Evolutionary conservation across 2,113 vertebrate genomes (phyloP).

Genomic region (Myanophis thanlyinensis): DNA sequence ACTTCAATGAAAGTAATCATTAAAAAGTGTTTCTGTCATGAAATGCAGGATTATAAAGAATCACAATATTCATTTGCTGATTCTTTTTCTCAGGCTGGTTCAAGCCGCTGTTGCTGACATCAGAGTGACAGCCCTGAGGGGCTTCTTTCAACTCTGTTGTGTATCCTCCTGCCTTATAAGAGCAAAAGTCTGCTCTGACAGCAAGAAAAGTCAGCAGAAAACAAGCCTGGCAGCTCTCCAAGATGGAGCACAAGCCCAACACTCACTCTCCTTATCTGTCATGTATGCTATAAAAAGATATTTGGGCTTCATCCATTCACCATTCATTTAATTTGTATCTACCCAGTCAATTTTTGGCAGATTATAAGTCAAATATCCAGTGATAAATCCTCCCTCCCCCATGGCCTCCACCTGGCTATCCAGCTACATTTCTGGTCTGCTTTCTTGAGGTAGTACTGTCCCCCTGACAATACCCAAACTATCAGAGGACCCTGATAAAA

Average conservation of each 20-base stretch:
- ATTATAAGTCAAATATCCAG: neutral
- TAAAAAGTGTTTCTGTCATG: neutral
- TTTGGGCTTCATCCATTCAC: neutral
- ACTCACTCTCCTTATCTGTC: neutral
- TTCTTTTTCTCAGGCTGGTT: neutral
- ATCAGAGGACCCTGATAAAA: neutral
- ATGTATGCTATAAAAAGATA: neutral
- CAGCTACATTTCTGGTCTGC: neutral
- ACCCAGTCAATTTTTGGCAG: neutral
- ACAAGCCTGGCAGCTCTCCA: slow-evolving; percentile 54
- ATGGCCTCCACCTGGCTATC: neutral
- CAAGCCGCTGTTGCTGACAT: neutral
- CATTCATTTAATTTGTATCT: neutral
- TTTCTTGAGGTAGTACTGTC: neutral
- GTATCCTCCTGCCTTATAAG: slow-evolving; percentile 32
- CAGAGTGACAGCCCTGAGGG: neutral
- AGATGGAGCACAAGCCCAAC: slow-evolving; percentile 46
- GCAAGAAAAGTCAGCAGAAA: slow-evolving; percentile 48
- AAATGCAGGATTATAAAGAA: neutral
- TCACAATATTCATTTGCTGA: neutral
- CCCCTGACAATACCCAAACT: neutral
- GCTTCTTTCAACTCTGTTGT: neutral
- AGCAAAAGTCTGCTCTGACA: slow-evolving; percentile 55
- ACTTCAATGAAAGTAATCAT: neutral
- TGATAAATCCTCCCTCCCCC: neutral